Percentiles rank a stretch among this genome's conserved stretches.
phyloP scores from a whole-genome alignment of 2,113 vertebrate genomes.

The Typhlomys cinereus region DNA sequence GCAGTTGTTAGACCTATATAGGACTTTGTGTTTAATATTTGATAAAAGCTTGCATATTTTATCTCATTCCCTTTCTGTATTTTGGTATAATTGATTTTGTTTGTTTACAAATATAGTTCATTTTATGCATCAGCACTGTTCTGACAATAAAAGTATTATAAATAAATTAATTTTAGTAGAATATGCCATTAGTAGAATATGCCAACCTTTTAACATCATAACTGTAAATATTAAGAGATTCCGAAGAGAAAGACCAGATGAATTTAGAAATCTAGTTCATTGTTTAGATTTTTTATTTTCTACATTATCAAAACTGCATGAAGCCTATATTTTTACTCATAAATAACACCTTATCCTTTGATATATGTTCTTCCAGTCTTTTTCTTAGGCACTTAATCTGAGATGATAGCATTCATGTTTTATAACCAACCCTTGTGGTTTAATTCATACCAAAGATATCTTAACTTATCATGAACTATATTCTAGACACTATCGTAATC shows the following conservation, averaged over 20 bases:
- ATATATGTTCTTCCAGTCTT: neutral
- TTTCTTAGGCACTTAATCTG: neutral
- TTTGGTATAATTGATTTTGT: constrained; percentile 29
- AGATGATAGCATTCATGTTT: neutral
- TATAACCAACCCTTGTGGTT: neutral
- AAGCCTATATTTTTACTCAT: neutral
- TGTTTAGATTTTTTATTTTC: neutral
- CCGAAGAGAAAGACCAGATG: neutral
- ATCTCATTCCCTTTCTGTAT: constrained; percentile 1
- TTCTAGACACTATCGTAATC: neutral
- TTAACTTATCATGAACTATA: constrained; percentile 22
- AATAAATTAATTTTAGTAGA: constrained; percentile 47
- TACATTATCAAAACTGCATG: neutral
- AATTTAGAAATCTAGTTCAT: neutral
- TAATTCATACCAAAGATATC: neutral
- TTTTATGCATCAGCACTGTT: constrained; percentile 14
- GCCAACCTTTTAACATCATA: neutral
- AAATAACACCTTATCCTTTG: constrained; percentile 3
- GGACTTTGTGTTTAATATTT: neutral
- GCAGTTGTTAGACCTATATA: neutral
- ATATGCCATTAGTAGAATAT: constrained; percentile 10
- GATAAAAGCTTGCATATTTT: constrained; percentile 3
- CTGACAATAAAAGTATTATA: neutral
- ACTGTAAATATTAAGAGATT: neutral
- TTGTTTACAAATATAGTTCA: neutral